Conservation (phyloP, 2,888 invertebrate species). For the Trissolcus brochymenae region DNA sequence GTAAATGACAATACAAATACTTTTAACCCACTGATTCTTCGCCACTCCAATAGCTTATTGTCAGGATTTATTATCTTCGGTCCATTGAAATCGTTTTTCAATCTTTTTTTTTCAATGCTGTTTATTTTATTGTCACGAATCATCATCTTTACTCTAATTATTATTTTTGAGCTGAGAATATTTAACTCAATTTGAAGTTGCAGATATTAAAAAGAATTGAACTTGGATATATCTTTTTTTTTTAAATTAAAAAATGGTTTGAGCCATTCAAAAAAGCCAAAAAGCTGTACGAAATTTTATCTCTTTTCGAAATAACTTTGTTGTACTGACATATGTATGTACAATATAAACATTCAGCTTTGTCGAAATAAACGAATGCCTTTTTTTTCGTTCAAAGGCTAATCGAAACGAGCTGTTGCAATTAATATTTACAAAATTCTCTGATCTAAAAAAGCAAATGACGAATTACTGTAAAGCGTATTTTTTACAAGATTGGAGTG, state of each 20-base stretch:
- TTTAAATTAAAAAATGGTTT: too few relatives aligned
- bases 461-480: conserved; percentile 18
- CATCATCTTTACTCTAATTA: neutral
- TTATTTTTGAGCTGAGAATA: too few relatives aligned
- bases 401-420: conserved; percentile 4
- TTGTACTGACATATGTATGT: too few relatives aligned
- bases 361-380: conserved; percentile 4
- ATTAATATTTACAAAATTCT: conserved; percentile 1
- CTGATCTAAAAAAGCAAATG: conserved; percentile 26
- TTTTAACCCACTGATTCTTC: conserved; percentile 22
- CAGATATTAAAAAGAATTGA: too few relatives aligned
- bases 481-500: conserved; percentile 19
- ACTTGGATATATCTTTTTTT: too few relatives aligned
- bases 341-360: conserved; percentile 15
- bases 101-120: neutral
- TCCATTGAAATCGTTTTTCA: conserved; percentile 2
- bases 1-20: conserved; percentile 50
- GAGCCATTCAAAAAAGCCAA: too few relatives aligned
- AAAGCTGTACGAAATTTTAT: too few relatives aligned
- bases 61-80: conserved; percentile 27
- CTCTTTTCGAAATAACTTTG: too few relatives aligned
- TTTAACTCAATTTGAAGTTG: too few relatives aligned
- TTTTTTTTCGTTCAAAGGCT: conserved; percentile 1
- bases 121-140: neutral
- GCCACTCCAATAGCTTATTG: conserved; percentile 32